phyloP scores from a whole-genome alignment of 2,113 vertebrate species.

The Platycercus adscitus region DNA sequence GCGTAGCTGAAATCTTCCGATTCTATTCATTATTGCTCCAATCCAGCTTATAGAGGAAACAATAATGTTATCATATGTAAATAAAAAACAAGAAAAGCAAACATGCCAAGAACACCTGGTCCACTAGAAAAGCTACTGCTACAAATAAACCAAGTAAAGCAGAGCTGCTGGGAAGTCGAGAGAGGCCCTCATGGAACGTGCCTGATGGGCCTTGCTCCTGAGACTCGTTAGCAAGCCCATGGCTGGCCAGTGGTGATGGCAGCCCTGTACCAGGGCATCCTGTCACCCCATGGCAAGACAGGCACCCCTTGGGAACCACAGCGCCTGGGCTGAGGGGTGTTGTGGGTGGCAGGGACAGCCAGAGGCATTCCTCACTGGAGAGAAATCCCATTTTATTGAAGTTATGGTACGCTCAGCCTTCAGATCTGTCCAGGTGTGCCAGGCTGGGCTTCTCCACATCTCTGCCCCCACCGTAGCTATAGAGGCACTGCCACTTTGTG shows the following conservation, averaged over 20 bases:
- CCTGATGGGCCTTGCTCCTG: neutral
- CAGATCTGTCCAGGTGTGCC: neutral
- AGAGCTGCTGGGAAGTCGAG: neutral
- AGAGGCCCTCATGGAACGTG: neutral
- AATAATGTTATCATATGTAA: neutral
- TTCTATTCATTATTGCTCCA: neutral
- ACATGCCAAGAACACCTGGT: neutral
- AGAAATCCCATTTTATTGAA: neutral
- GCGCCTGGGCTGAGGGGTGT: rapidly evolving
- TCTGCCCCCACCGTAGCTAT: neutral
- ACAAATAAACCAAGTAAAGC: neutral
- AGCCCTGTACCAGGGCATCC: neutral
- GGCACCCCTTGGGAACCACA: neutral
- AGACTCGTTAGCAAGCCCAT: neutral
- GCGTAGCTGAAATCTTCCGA: neutral
- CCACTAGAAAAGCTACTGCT: neutral
- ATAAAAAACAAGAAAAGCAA: neutral
- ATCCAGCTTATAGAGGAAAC: neutral
- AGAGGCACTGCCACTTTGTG: neutral
- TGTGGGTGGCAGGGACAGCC: neutral
- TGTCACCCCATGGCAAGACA: neutral
- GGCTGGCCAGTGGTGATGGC: rapidly evolving
- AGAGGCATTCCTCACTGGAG: neutral
- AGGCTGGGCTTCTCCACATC: neutral
- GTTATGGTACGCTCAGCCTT: neutral